phyloP scores from a whole-genome alignment of 2,113 vertebrate genomes.

The Halichoeres trimaculatus region DNA sequence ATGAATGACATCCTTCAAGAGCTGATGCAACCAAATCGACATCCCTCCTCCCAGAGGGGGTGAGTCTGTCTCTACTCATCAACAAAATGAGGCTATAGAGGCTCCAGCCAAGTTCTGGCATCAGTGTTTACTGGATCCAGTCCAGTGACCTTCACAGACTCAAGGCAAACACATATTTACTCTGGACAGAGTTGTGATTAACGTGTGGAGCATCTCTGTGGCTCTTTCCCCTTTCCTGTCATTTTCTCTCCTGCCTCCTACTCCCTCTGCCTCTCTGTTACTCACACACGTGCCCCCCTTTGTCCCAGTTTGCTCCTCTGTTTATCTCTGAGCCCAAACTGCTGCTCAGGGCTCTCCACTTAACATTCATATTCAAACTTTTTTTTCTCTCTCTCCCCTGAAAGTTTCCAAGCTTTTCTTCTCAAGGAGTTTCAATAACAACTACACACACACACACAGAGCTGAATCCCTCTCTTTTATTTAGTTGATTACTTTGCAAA shows the following conservation, averaged over 20 bases:
- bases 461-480: constrained; percentile 2
- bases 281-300: background rate
- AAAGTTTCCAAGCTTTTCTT: background rate
- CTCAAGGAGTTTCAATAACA: background rate
- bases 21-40: background rate
- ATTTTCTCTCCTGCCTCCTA: background rate
- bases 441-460: background rate
- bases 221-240: background rate
- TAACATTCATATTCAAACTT: too few relatives aligned
- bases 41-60: background rate
- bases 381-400: background rate
- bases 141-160: constrained; percentile 41
- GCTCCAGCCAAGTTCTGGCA: constrained; percentile 15
- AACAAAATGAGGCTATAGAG: constrained; percentile 6
- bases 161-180: constrained; percentile 29
- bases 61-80: constrained; percentile 8
- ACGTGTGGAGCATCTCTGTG: constrained; percentile 13
- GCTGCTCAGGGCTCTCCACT: background rate
- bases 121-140: constrained; percentile 39
- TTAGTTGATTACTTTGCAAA: background rate
- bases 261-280: background rate
- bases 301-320: background rate
- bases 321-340: background rate
- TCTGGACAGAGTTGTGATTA: constrained; percentile 26
- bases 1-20: background rate